A percentile compares a stretch with the other conserved stretches of the same genome.
These are phyloP conservation scores for Naso thynnoides DNA, from an alignment of 2,797 vertebrate genomes.

Conservation along the genomic window DNA sequence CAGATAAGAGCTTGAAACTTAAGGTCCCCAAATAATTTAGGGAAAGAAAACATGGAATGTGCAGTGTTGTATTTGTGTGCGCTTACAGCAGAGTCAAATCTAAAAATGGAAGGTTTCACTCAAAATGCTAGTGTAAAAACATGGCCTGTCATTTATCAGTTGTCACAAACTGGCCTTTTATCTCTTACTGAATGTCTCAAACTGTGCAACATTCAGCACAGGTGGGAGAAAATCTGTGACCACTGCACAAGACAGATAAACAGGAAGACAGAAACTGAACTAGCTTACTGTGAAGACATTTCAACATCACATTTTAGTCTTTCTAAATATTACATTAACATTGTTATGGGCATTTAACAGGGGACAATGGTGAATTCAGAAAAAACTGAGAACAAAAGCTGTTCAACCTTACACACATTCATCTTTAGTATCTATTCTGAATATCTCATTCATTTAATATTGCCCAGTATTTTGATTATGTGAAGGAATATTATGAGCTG, in stretches of 20 bases:
- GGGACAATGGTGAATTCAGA: no score
- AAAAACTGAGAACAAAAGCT: no score
- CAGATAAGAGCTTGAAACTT: background rate
- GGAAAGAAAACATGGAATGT: background rate
- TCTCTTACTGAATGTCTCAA: conserved; percentile 2
- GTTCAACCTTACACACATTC: background rate
- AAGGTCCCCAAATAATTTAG: background rate
- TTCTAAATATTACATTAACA: background rate
- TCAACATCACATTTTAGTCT: background rate
- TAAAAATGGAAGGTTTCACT: background rate
- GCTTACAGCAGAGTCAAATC: background rate
- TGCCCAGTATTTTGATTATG: background rate
- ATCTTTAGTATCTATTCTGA: conserved; percentile 1
- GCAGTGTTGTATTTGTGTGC: background rate
- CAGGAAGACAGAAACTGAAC: conserved; percentile 2
- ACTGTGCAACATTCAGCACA: background rate
- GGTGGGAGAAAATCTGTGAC: background rate
- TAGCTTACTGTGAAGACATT: background rate
- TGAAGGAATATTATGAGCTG: background rate
- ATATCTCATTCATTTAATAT: background rate
- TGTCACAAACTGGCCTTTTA: conserved; percentile 8
- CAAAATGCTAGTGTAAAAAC: background rate
- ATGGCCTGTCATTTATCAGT: background rate
- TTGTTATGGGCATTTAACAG: background rate
- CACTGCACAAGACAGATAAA: background rate